A percentile compares a stretch with the other conserved stretches of the same genome.
These are phyloP conservation scores for Drosophila ironensis DNA, from an alignment of 1,140 invertebrate genomes.

Conservation along the genomic window DNA sequence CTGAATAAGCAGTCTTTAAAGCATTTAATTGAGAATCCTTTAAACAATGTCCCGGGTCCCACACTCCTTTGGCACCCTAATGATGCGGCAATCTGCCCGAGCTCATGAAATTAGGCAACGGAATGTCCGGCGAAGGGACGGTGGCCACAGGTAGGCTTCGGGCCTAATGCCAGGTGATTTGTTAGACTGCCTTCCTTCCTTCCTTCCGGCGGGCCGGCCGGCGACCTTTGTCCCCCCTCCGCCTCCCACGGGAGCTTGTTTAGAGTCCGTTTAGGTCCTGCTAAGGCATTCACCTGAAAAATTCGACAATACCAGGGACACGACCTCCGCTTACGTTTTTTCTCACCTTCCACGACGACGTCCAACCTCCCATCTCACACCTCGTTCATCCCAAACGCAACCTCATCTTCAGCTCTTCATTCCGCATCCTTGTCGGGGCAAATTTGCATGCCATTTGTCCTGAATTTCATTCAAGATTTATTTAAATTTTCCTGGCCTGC, in stretches of 20 bases:
- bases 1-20: no score
- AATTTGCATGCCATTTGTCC: conserved; percentile 70
- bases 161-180: conserved; percentile 68
- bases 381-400: neutral
- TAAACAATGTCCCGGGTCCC: neutral
- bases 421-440: conserved; percentile 8
- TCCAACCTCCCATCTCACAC: neutral
- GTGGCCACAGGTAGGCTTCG: conserved; percentile 38
- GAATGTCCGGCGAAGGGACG: conserved; percentile 48
- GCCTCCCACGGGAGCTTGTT: conserved; percentile 45
- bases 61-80: conserved; percentile 23
- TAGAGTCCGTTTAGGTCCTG: conserved; percentile 35
- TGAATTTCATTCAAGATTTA: conserved; percentile 74
- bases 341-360: neutral
- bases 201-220: neutral
- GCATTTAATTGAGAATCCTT: no score
- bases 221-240: conserved; percentile 51
- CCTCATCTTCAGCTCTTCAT: neutral
- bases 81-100: conserved; percentile 66
- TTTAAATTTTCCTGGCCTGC: conserved; percentile 56
- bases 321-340: conserved; percentile 31
- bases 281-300: conserved; percentile 67
- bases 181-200: conserved; percentile 49
- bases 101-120: conserved; percentile 74
- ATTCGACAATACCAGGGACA: conserved; percentile 59